Evolutionary conservation across 2,888 invertebrate species (phyloP).

Genomic region (Teleiodes luculella): DNA sequence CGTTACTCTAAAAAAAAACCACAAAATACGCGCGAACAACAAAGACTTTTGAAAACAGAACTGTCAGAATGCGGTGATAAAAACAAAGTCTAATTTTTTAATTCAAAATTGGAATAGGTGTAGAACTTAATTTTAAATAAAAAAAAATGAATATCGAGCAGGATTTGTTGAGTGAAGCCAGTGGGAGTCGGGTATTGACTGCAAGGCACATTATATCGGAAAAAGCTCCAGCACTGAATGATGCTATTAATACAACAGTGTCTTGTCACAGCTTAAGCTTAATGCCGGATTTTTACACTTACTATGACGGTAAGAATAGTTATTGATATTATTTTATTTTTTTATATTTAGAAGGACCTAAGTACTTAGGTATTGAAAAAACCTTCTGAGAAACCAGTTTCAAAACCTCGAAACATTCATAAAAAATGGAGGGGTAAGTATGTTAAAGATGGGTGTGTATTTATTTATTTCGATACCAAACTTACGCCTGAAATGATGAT

Average conservation of each 20-base stretch:
- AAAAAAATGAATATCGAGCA: neutral
- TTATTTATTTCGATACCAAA: too few species aligned
- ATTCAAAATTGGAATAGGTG: neutral
- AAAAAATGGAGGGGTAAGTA: too few species aligned
- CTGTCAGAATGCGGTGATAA: neutral
- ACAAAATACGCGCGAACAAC: slow-evolving; percentile 1
- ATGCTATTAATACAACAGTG: slow-evolving; percentile 6
- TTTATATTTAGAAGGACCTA: too few species aligned
- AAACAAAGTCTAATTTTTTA: neutral
- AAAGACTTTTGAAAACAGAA: neutral
- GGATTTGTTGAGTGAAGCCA: slow-evolving; percentile 3
- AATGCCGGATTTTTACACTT: slow-evolving; percentile 6
- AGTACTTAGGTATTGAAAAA: too few species aligned
- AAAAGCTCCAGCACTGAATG: neutral
- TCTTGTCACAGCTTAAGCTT: neutral
- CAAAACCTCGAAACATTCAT: too few species aligned
- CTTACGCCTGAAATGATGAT: too few species aligned
- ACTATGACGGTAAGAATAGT: slow-evolving; percentile 3
- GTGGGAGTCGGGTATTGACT: neutral
- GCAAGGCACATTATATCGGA: slow-evolving; percentile 7
- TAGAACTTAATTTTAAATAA: neutral
- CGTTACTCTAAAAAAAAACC: neutral
- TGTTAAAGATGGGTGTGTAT: too few species aligned
- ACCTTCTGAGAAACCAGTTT: too few species aligned
- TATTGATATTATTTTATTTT: too few species aligned